Conservation (phyloP, 2,888 invertebrate species). For the Caenorhabditis sp. region DNA sequence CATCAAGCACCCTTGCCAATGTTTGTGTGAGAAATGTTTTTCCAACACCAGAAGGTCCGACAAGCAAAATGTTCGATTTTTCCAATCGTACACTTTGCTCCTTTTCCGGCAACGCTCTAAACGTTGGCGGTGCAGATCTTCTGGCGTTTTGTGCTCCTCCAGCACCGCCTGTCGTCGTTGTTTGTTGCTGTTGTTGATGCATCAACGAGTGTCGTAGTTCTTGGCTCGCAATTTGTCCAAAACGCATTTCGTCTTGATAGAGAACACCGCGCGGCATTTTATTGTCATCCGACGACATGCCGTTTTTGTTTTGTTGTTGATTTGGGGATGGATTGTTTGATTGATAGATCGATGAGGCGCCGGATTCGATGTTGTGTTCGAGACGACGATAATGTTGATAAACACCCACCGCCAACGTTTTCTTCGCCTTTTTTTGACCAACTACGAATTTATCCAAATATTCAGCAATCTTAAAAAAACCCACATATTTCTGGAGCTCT, state of each 20-base stretch:
- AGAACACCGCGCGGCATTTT: constrained; percentile 55
- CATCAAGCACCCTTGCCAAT: constrained; percentile 89
- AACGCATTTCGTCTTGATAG: constrained; percentile 50
- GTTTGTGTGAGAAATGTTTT: constrained; percentile 97
- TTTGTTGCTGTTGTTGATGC: constrained; percentile 15
- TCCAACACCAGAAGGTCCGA: constrained; percentile 91
- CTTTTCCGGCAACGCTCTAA: constrained; percentile 54
- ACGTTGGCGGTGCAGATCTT: constrained; percentile 37
- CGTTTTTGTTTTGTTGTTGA: not conserved
- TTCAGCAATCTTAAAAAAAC: constrained; percentile 82
- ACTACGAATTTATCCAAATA: constrained; percentile 95
- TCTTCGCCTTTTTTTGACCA: constrained; percentile 83
- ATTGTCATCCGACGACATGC: constrained; percentile 12
- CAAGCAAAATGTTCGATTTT: constrained; percentile 91
- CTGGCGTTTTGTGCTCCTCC: constrained; percentile 5
- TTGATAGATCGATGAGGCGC: constrained; percentile 41
- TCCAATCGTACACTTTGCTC: constrained; percentile 79
- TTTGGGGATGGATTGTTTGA: not conserved
- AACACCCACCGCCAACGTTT: constrained; percentile 94
- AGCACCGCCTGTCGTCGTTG: not conserved
- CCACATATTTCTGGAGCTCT: too few relatives aligned
- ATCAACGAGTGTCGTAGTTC: constrained; percentile 37
- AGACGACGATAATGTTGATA: constrained; percentile 97
- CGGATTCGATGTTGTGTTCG: constrained; percentile 80
- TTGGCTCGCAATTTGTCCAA: constrained; percentile 39